Conservation (phyloP, 2,113 vertebrate species). For the Hippocampus barbouri region DNA sequence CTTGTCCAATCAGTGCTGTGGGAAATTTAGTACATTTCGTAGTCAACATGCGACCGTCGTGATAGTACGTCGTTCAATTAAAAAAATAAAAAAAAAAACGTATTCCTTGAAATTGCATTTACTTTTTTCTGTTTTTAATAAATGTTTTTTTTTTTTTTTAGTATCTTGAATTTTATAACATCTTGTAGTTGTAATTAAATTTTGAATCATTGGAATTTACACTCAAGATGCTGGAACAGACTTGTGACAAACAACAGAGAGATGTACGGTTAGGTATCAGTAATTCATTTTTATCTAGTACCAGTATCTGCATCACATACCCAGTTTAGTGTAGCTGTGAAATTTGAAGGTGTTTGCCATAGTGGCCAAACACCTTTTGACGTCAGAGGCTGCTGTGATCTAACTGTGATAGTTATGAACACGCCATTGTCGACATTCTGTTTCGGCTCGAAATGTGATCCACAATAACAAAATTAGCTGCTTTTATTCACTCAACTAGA, state of each 20-base stretch:
- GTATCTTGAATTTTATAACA: too few relatives aligned
- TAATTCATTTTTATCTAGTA: background rate
- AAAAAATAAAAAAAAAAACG: too few relatives aligned
- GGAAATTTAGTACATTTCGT: too few relatives aligned
- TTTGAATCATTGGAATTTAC: background rate
- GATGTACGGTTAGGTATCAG: too few relatives aligned
- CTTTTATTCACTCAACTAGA: slow-evolving; percentile 40
- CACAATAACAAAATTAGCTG: slow-evolving; percentile 41
- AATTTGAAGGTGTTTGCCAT: too few relatives aligned
- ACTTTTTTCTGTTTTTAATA: too few relatives aligned
- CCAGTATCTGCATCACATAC: background rate
- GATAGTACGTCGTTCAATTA: too few relatives aligned
- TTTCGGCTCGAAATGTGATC: slow-evolving; percentile 44
- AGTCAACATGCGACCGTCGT: too few relatives aligned
- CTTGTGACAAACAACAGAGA: background rate
- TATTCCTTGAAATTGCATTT: too few relatives aligned
- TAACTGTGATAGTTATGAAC: slow-evolving; percentile 4
- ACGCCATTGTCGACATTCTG: slow-evolving; percentile 17
- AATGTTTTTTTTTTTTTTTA: too few relatives aligned
- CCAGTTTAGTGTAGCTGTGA: too few relatives aligned
- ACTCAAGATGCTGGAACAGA: background rate
- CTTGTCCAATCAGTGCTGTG: too few relatives aligned
- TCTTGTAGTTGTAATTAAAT: background rate
- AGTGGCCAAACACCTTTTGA: background rate
- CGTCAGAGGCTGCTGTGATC: slow-evolving; percentile 15